Evolutionary conservation across 2,113 vertebrate species (phyloP).

Genomic region (Etheostoma cragini): DNA sequence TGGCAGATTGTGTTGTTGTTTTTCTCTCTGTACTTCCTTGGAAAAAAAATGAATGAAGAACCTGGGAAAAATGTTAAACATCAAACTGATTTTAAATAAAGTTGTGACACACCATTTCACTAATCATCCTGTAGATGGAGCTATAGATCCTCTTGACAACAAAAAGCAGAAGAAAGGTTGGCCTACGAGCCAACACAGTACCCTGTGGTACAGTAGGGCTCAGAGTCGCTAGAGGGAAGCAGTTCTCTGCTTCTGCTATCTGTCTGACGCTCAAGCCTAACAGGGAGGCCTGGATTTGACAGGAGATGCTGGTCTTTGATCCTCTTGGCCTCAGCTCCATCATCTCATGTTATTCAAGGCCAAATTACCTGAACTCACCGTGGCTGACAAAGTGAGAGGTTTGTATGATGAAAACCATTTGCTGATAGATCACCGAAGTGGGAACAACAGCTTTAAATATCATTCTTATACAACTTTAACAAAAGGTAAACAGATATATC

Average conservation of each 20-base stretch:
- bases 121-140: slow-evolving; percentile 63
- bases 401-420: background rate
- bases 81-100: background rate
- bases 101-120: slow-evolving; percentile 2
- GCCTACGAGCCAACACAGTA: background rate
- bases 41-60: background rate
- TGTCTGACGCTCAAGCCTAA: background rate
- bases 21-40: background rate
- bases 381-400: background rate
- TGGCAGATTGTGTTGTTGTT: slow-evolving; percentile 4
- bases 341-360: background rate
- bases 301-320: slow-evolving; percentile 17
- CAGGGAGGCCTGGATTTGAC: slow-evolving; percentile 22
- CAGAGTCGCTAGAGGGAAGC: slow-evolving; percentile 71
- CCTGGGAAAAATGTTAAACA: background rate
- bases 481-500: background rate
- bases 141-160: slow-evolving; percentile 7
- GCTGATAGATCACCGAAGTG: background rate
- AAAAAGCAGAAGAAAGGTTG: background rate
- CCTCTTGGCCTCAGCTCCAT: background rate
- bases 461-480: background rate
- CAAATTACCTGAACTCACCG: background rate
- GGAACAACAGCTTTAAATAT: background rate
- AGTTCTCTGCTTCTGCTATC: slow-evolving; percentile 19
- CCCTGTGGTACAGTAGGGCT: background rate